Evolutionary conservation across 64 coral and sea anemone genomes (phyloP).

Genomic region (Stichodactyla helianthus): DNA sequence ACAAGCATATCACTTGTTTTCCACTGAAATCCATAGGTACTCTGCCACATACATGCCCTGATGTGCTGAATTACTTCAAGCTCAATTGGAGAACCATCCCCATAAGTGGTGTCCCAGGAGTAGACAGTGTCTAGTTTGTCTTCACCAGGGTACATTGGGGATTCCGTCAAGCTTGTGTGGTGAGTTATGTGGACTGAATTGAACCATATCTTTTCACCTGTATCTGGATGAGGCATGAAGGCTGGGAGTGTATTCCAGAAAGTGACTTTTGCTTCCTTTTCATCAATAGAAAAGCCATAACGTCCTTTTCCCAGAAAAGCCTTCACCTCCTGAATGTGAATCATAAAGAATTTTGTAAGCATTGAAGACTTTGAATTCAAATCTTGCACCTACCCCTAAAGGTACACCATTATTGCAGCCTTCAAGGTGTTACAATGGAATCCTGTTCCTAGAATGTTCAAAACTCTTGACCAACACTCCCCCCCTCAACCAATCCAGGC

Average conservation of each 20-base stretch:
- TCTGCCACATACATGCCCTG: slow-evolving; percentile 24
- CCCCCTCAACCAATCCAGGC: no score
- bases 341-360: not conserved
- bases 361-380: no score
- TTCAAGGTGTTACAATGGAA: no score
- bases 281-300: not conserved
- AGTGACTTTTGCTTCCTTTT: not conserved
- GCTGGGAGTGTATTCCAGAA: slow-evolving; percentile 27
- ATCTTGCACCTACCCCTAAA: no score
- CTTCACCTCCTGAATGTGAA: slow-evolving; percentile 18
- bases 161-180: not conserved
- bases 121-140: slow-evolving; percentile 26
- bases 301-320: not conserved
- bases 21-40: slow-evolving; percentile 48
- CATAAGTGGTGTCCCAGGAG: slow-evolving; percentile 10
- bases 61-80: slow-evolving; percentile 50
- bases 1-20: slow-evolving; percentile 30
- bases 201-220: slow-evolving; percentile 40
- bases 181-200: slow-evolving; percentile 15
- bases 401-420: no score
- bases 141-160: slow-evolving; percentile 10
- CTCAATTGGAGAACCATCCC: slow-evolving; percentile 42
- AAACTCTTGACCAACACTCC: no score
- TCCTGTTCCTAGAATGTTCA: no score
- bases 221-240: slow-evolving; percentile 43